Conservation (phyloP, 2,888 invertebrate species). For the Hirtodrosophila duncani region DNA sequence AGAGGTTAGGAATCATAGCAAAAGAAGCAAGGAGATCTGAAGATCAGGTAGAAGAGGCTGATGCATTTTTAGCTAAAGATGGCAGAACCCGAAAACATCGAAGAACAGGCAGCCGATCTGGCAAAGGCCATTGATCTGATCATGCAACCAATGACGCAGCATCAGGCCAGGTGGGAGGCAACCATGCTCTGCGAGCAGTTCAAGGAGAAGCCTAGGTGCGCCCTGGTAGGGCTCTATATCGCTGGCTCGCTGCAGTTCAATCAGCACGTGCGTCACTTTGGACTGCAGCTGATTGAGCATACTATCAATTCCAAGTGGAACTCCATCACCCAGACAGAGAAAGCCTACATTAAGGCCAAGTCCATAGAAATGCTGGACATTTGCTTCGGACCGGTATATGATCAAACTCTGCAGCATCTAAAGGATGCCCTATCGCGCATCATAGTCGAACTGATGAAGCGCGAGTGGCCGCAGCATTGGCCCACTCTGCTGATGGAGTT, state of each 20-base stretch:
- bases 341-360: slow-evolving; percentile 93
- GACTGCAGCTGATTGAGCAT: slow-evolving; percentile 94
- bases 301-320: slow-evolving; percentile 96
- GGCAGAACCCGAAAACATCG: slow-evolving; percentile 74
- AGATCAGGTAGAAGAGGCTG: too few species aligned
- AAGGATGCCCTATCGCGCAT: slow-evolving; percentile 92
- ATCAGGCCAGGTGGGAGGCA: slow-evolving; percentile 87
- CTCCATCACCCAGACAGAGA: slow-evolving; percentile 90
- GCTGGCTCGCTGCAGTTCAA: slow-evolving; percentile 86
- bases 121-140: slow-evolving; percentile 90
- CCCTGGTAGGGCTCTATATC: slow-evolving; percentile 88
- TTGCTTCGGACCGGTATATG: slow-evolving; percentile 86
- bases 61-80: slow-evolving; percentile 40
- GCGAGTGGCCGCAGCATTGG: slow-evolving; percentile 99
- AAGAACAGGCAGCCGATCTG: slow-evolving; percentile 84
- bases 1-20: too few species aligned
- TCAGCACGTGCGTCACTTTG: slow-evolving; percentile 91
- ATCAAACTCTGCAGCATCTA: slow-evolving; percentile 84
- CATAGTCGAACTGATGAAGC: slow-evolving; percentile 97
- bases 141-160: slow-evolving; percentile 87
- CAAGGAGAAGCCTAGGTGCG: slow-evolving; percentile 86
- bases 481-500: slow-evolving; percentile 90
- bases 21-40: too few species aligned
- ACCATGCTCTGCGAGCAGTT: slow-evolving; percentile 89
- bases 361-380: slow-evolving; percentile 90